Evolutionary conservation across 2,888 invertebrate species (phyloP).

Genomic region (Drepanosiphum platanoidis): DNA sequence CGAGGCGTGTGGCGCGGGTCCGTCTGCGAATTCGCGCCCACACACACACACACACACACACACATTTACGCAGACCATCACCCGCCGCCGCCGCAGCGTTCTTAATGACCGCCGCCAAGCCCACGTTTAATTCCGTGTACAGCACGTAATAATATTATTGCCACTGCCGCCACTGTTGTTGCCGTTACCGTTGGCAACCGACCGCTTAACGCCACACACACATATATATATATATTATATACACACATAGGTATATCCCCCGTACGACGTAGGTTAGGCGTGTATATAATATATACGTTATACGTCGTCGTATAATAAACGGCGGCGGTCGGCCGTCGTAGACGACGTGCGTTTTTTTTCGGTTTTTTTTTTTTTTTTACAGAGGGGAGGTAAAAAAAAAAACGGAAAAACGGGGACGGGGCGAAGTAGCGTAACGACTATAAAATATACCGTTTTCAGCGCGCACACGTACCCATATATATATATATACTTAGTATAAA

Average conservation of each 20-base stretch:
- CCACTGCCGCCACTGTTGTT: constrained; percentile 1
- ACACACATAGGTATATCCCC: not conserved
- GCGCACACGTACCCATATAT: no score
- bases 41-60: no score
- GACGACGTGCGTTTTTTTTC: constrained; percentile 32
- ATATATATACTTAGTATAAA: no score
- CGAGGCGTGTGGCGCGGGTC: not conserved
- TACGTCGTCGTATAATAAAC: constrained; percentile 11
- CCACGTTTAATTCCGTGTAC: not conserved
- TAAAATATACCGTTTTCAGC: not conserved
- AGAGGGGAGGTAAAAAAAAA: not conserved
- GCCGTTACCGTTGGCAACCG: constrained; percentile 43
- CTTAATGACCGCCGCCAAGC: not conserved
- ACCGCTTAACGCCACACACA: not conserved
- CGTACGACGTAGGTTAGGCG: not conserved
- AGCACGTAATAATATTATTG: not conserved
- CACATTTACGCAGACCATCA: not conserved
- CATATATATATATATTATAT: not conserved
- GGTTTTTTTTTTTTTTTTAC: not conserved
- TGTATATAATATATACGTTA: no score
- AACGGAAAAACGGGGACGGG: not conserved
- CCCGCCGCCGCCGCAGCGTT: not conserved
- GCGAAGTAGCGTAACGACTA: not conserved
- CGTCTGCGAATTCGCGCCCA: no score
- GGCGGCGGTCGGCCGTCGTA: constrained; percentile 6